Evolutionary conservation across 2,113 vertebrate genomes (phyloP).

Genomic region (Hypocryptadius cinnamomeus): DNA sequence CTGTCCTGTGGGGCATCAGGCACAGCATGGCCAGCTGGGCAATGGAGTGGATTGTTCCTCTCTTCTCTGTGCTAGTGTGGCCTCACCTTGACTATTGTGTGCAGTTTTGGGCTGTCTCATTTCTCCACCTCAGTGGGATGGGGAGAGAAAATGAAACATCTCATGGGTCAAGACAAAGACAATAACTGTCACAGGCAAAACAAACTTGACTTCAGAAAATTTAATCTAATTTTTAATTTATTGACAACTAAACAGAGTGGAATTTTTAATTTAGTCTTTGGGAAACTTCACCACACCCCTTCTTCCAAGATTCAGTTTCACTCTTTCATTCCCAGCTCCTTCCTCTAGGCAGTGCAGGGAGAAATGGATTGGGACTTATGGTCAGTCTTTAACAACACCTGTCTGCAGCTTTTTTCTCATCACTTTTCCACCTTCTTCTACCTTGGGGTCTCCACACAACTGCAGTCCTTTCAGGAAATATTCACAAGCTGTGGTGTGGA

Average conservation of each 20-base stretch:
- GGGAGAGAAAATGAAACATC: background rate
- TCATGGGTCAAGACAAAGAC: background rate
- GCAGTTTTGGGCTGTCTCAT: background rate
- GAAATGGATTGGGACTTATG: background rate
- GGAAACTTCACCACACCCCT: background rate
- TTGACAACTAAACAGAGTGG: background rate
- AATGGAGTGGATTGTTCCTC: background rate
- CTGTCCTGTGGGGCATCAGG: background rate
- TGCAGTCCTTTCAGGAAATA: background rate
- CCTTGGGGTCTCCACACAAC: fast-evolving
- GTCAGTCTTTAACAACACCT: background rate
- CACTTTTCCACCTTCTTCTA: background rate
- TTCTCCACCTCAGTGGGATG: background rate
- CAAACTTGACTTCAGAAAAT: background rate
- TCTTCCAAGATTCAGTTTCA: background rate
- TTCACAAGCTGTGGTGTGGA: background rate
- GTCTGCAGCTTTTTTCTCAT: background rate
- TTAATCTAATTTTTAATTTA: background rate
- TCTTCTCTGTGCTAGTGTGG: background rate
- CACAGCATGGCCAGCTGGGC: background rate
- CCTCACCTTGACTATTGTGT: no score
- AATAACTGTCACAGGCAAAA: background rate
- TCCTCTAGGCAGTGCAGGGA: fast-evolving
- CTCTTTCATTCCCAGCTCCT: background rate
- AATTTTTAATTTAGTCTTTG: background rate